Evolutionary conservation across 1,140 invertebrate genomes (phyloP), one percentile per base, ranked within the genome.

Genomic region (Cepaea nemoralis): DNA sequence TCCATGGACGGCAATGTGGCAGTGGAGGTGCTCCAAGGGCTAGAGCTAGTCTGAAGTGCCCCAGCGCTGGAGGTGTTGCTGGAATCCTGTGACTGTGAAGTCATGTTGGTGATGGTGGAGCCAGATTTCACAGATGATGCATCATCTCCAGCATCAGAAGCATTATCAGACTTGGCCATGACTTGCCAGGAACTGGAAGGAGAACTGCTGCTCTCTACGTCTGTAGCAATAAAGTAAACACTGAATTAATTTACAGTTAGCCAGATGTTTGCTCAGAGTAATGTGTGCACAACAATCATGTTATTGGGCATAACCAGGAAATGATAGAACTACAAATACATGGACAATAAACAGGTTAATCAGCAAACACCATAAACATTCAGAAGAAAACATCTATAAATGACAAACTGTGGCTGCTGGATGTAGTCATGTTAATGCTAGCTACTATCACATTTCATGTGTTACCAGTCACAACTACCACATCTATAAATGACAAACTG

Each of bases 1-100:
- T 94, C 79, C 93, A 92, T 84, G 82, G 85, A 85, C 82, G 82
- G 83, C 27, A 86, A 82, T 67, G 76, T 85, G 77, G 94, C 94
- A 63, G 81, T 84, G 63, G 94, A 93, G 70, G 94, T 93, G 71
- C 88, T 87, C 90, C 90, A 91, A 45, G 85, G 81, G 86, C 85
- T 88, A 85, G 89, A 88, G 86, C 87, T 91, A 85, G 85, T 85
- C 85, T 81, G 45, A 19, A 73, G 31, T 33, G 42, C 31, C 3
- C 40, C 27, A 45, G 67, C 14, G 37, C 19, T 73, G 33, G 1
- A 31, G 27, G n/a, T 63, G 27, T 5, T 69, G 3, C 37, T 42
- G 22, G 42, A 67, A 22, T 80, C 78, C 27, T 80, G 78, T 79
- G 77, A 79, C 66, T 79, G 77, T 24, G 40, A n/a, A 35, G 78